A percentile compares a stretch with the other conserved stretches of the same genome.
Evolutionary conservation across 2,888 invertebrate genomes (phyloP).

Genomic region (Sinelater perroti): DNA sequence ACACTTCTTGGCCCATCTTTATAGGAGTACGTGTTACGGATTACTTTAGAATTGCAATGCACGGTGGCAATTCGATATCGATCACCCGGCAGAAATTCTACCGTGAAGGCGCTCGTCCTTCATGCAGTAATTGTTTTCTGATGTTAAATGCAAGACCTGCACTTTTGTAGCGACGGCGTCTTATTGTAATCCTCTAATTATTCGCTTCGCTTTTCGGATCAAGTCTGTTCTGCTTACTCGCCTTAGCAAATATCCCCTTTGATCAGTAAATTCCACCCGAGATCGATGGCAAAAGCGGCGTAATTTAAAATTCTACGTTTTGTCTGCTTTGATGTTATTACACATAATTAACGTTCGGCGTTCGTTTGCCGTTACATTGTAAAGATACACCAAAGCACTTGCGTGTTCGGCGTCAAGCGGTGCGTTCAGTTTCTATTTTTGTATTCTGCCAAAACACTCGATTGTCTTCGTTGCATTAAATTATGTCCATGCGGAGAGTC

Average conservation of each 20-base stretch:
- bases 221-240: too few relatives aligned
- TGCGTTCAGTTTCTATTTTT: slow-evolving; percentile 11
- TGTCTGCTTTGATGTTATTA: slow-evolving; percentile 20
- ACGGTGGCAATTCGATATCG: slow-evolving; percentile 24
- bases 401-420: slow-evolving; percentile 9
- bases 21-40: slow-evolving; percentile 30
- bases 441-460: background rate
- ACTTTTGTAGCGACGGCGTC: too few relatives aligned
- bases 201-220: too few relatives aligned
- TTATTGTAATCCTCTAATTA: too few relatives aligned
- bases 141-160: too few relatives aligned
- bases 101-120: background rate
- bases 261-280: slow-evolving; percentile 3
- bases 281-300: background rate
- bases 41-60: slow-evolving; percentile 31
- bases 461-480: too few relatives aligned
- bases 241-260: background rate
- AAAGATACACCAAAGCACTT: slow-evolving; percentile 6
- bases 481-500: too few relatives aligned
- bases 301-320: slow-evolving; percentile 14
- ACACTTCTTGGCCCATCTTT: slow-evolving; percentile 31
- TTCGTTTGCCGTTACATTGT: slow-evolving; percentile 6
- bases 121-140: slow-evolving; percentile 6
- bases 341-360: slow-evolving; percentile 22
- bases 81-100: slow-evolving; percentile 20